Conservation (phyloP, 2,113 vertebrate species). For the Prunella fulvescens region DNA sequence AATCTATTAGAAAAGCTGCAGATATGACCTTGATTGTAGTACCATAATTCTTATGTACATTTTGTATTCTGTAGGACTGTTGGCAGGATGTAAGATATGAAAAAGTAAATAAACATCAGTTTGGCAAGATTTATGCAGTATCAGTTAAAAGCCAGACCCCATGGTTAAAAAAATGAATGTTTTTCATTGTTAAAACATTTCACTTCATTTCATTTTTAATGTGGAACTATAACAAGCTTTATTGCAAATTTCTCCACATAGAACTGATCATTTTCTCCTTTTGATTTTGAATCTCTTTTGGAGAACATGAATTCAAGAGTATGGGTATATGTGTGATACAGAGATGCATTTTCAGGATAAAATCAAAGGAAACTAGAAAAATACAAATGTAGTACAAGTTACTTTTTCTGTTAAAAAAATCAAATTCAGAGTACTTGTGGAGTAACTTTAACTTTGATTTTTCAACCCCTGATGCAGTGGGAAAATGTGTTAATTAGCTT, state of each 20-base stretch:
- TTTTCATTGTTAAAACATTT: background rate
- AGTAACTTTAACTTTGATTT: slow-evolving; percentile 41
- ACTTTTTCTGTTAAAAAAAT: background rate
- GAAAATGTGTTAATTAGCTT: slow-evolving; percentile 42
- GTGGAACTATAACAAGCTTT: background rate
- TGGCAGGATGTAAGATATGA: background rate
- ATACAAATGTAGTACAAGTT: background rate
- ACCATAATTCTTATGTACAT: background rate
- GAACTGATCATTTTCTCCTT: background rate
- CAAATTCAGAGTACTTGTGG: background rate
- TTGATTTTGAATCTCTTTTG: background rate
- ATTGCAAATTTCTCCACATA: background rate
- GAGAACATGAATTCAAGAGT: background rate
- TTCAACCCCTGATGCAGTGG: slow-evolving; percentile 60
- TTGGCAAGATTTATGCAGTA: background rate
- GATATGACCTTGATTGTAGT: background rate
- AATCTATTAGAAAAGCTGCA: background rate
- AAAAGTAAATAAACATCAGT: background rate
- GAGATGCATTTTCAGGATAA: background rate
- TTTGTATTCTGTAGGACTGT: background rate
- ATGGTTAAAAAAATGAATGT: background rate
- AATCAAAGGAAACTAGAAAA: slow-evolving; percentile 12
- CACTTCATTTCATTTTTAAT: background rate
- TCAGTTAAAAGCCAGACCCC: background rate
- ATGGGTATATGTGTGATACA: background rate